A percentile compares a stretch with the other conserved stretches of the same genome.
These are phyloP conservation scores for Prunella fulvescens DNA, from an alignment of 2,113 vertebrate genomes.

Conservation along the genomic window DNA sequence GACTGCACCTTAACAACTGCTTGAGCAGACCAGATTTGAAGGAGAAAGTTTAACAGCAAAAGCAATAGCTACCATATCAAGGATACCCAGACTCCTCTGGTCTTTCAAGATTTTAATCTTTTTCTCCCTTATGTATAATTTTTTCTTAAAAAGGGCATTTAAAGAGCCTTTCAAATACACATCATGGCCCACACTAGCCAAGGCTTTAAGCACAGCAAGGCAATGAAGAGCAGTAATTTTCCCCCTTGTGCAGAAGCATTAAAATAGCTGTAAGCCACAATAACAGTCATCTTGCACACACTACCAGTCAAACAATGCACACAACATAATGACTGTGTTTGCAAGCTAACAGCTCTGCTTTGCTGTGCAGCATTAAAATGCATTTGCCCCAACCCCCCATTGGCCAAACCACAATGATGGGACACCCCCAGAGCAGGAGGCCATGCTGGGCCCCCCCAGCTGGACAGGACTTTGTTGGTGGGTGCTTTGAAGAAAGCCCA, in stretches of 20 bases:
- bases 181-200: not conserved
- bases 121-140: not conserved
- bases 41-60: not conserved
- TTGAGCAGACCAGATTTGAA: not conserved
- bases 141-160: not conserved
- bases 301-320: not conserved
- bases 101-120: not conserved
- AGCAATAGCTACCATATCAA: not conserved
- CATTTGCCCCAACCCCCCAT: not conserved
- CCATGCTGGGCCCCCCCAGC: not conserved
- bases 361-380: not conserved
- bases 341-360: not conserved
- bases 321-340: not conserved
- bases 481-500: not conserved
- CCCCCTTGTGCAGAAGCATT: not conserved
- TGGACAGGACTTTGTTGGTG: rapidly evolving
- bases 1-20: not conserved
- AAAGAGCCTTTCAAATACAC: not conserved
- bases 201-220: not conserved
- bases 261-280: not conserved
- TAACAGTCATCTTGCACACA: not conserved
- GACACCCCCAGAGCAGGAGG: rapidly evolving
- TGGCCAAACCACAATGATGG: not conserved
- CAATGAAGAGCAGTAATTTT: not conserved
- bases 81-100: not conserved